Evolutionary conservation across 2,888 invertebrate genomes (phyloP).

Genomic region (Drosophila dives): DNA sequence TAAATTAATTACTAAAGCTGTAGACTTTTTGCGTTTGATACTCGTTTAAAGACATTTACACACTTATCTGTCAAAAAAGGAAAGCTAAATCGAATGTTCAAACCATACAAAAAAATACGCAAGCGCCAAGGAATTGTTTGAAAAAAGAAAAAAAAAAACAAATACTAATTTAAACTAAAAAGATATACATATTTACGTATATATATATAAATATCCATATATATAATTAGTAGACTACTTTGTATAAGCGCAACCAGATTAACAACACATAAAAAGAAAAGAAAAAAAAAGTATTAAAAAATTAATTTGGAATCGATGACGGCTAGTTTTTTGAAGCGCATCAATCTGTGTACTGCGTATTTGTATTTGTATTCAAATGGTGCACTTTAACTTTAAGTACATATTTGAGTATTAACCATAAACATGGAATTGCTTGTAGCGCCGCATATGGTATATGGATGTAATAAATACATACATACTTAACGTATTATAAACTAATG

Average conservation of each 20-base stretch:
- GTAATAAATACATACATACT: constrained; percentile 12
- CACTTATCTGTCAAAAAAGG: constrained; percentile 34
- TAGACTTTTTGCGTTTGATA: constrained; percentile 46
- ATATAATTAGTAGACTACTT: constrained; percentile 51
- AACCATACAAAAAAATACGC: constrained; percentile 59
- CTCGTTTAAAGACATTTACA: constrained; percentile 38
- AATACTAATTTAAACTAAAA: constrained; percentile 35
- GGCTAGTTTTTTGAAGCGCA: constrained; percentile 40
- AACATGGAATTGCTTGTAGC: constrained; percentile 21
- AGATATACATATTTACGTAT: constrained; percentile 25
- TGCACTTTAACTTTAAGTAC: constrained; percentile 19
- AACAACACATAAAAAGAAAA: constrained; percentile 12
- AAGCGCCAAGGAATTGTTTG: constrained; percentile 84
- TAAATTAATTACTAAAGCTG: constrained; percentile 39
- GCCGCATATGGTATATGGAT: constrained; percentile 11
- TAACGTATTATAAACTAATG: constrained; percentile 20
- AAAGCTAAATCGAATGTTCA: constrained; percentile 62
- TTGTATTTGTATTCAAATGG: constrained; percentile 7
- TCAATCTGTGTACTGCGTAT: constrained; percentile 24
- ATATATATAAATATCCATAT: constrained; percentile 15
- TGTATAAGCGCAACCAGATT: constrained; percentile 47
- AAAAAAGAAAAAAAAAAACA: constrained; percentile 49
- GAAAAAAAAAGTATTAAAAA: constrained; percentile 52
- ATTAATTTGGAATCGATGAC: constrained; percentile 21
- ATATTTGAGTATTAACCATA: constrained; percentile 19